Evolutionary conservation across 2,888 invertebrate genomes (phyloP).

Genomic region (Lasioglossum lativentre): DNA sequence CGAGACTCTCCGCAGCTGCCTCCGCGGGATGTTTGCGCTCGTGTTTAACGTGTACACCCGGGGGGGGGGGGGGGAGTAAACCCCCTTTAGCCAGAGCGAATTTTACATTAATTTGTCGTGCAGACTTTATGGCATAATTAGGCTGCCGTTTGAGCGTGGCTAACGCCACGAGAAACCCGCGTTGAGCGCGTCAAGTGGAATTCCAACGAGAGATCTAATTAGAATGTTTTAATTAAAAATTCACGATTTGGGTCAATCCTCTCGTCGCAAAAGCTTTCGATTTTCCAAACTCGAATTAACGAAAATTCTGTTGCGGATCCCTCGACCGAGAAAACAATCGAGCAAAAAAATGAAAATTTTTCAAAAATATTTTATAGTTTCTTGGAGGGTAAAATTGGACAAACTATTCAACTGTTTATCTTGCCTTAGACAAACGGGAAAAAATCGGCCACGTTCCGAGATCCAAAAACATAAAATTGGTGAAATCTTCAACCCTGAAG

Average conservation of each 20-base stretch:
- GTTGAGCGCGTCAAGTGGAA: not conserved
- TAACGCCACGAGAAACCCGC: not conserved
- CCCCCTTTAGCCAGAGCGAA: not conserved
- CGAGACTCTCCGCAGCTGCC: not conserved
- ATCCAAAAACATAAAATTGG: no score
- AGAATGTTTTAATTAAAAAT: slow-evolving; percentile 16
- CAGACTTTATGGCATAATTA: slow-evolving; percentile 27
- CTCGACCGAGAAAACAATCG: not conserved
- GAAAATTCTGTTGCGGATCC: not conserved
- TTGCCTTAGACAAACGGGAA: not conserved
- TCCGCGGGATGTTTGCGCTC: not conserved
- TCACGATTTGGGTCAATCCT: not conserved
- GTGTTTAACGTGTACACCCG: not conserved
- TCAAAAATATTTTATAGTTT: not conserved
- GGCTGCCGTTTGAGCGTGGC: slow-evolving; percentile 30
- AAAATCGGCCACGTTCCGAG: no score
- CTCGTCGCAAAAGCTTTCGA: not conserved
- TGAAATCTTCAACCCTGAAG: not conserved
- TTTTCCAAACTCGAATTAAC: not conserved
- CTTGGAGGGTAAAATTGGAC: not conserved
- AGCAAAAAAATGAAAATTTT: not conserved
- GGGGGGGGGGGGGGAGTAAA: no score
- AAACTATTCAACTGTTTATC: not conserved
- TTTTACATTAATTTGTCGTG: slow-evolving; percentile 21
- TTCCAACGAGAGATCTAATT: not conserved